Base-by-base conservation (phyloP, 2,797 vertebrate species). In the Brachymystax lenok region DNA sequence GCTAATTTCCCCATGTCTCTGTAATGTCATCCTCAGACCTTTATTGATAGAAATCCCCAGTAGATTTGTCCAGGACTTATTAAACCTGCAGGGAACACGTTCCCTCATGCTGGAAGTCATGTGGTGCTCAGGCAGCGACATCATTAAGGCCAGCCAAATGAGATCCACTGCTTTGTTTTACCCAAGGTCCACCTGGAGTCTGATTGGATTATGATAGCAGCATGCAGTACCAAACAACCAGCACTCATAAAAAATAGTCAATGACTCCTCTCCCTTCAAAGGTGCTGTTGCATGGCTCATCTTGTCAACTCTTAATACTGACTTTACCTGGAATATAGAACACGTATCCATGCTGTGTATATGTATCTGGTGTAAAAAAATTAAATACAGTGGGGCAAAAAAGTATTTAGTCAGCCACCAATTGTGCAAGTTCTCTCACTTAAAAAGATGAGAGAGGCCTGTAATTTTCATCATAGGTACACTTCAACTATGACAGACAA, bases 41-140 rank as follows among this genome's bases (percentile, higher is more conserved):
- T 74, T 78, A 76, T 79, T 80, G 80, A 80, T 75, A 54, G 69
- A 77, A 82, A 80, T 67, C 76, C 40, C 74, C 33, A 59, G 69
- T 76, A 78, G 76, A 80, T 80, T 76, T 76, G 80, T 74, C 59
- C 67, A 74, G 63, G 67, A 77, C 74, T 12, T 86, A 82, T 82
- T 79, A 79, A 80, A 77, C 40, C 75, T 70, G 54, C 64, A 75
- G 78, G 78, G 33, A 70, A 71, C 35, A 56, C 27, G 40, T 50
- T 67, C 51, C 52, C n/a, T 16, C 3, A 12, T 28, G 46, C 50
- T 30, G 50, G 70, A 27, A 52, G 50, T 71, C 70, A 71, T 54
- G 46, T 30, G 27, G 24, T 24, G 50, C 70, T 71, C 24, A 52
- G 24, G 17, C 14, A 40, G 59, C 27, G 14, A 71, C 24, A 71